phyloP scores from a whole-genome alignment of 2,113 vertebrate species.

The Irena cyanogastra region DNA sequence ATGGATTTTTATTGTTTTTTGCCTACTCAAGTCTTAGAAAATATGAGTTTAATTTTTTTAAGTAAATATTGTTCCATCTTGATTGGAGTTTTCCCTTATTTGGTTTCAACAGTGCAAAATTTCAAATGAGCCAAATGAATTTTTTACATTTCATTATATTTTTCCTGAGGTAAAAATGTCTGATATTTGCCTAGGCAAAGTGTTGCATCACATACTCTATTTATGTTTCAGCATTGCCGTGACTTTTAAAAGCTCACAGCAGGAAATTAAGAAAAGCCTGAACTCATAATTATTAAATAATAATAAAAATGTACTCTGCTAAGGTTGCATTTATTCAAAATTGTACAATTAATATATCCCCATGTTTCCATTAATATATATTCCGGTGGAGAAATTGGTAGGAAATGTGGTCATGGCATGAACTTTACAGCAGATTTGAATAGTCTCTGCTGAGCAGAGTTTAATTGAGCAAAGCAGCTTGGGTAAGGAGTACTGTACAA shows the following conservation, averaged over 20 bases:
- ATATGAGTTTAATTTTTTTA: background rate
- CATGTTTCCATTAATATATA: conserved; percentile 55
- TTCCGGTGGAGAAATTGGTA: conserved; percentile 61
- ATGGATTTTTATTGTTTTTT: background rate
- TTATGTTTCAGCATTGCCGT: conserved; percentile 58
- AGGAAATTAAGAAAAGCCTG: conserved; percentile 63
- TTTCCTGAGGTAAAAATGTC: conserved; percentile 39
- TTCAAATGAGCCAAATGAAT: background rate
- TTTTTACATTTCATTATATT: background rate
- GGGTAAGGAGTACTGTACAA: background rate
- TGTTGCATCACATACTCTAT: conserved; percentile 59
- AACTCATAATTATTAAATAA: conserved; percentile 67
- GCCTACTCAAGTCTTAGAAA: background rate
- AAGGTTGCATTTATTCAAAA: conserved; percentile 63
- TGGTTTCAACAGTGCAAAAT: background rate
- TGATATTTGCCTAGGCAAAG: conserved; percentile 49
- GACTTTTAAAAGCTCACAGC: conserved; percentile 67
- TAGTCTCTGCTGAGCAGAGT: conserved; percentile 38
- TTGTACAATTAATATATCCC: conserved; percentile 61
- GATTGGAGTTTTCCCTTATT: background rate
- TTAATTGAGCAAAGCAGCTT: conserved; percentile 28
- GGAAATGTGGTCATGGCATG: conserved; percentile 58
- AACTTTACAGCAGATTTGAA: conserved; percentile 57
- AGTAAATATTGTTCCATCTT: background rate
- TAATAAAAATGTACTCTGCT: conserved; percentile 59